Base-by-base conservation (phyloP, 1,140 invertebrate species). In the Drosophila bocqueti region DNA sequence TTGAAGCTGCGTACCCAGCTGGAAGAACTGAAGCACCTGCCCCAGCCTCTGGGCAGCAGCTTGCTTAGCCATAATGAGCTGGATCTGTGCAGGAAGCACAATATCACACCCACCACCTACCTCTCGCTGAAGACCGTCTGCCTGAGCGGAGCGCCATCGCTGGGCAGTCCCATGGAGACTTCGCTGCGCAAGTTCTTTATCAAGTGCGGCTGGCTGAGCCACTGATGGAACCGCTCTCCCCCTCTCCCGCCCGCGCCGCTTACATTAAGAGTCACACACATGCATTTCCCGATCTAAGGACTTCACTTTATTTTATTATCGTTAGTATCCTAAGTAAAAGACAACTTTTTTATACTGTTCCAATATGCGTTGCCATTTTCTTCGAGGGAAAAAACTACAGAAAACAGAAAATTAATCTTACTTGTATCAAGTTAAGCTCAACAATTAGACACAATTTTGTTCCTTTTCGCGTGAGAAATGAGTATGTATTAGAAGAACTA, bases 81-180 rank as follows among this genome's bases (percentile, higher is more conserved):
- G 63, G 93, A 94, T 81, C 79, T 95, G 60, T 95, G 95, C 83
- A 92, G 93, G 21, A 93, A 92, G 67, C 90, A 94, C 61, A 94
- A 94, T 75, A 83, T 95, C 18, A 93, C 93, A 31, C 95, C 95
- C 42, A 93, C 94, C 43, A 94, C 94, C 72, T 95, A 95, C 89
- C 93, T 94, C 38, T 94, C 94, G 9, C 79, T 95, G 64, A 95
- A 95, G 86, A 94, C 94, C 0, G 83, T 94, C 36, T 91, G 95
- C 18, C 59, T 93, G n/a, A 93, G 92, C 60, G 92, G 92, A 55
- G 91, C 91, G 31, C 91, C 91, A 47, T 64, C 90, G 18, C 40
- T 83, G 63, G 76, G 79, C 50, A 92, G 79, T 72, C 80, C 85
- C n/a, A 82, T 92, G 78, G 92, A 93, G 74, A 83, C 79, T 54